A percentile compares a stretch with the other conserved stretches of the same genome.
phyloP scores from a whole-genome alignment of 2,888 invertebrate genomes.

The Chaetogeoica ovagalla region DNA sequence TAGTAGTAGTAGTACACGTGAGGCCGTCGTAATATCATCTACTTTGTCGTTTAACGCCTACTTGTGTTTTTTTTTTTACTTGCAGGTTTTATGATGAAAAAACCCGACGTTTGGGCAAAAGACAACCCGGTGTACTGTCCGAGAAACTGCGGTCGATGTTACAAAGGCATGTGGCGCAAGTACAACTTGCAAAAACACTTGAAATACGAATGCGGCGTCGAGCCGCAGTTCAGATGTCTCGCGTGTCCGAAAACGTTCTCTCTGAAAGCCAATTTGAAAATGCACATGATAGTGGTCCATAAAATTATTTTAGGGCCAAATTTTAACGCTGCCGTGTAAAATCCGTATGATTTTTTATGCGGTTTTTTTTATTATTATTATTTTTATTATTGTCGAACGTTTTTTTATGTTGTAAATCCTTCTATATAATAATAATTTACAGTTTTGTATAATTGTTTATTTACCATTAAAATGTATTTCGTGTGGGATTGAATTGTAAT shows the following conservation, averaged over 20 bases:
- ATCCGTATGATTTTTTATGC: no score
- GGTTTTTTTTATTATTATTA: no score
- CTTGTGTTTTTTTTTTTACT: background rate
- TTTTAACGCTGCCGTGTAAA: background rate
- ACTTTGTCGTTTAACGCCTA: no score
- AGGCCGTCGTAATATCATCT: no score
- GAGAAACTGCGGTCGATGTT: slow-evolving; percentile 56
- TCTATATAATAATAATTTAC: background rate
- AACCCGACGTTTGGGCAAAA: slow-evolving; percentile 12
- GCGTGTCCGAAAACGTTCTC: slow-evolving; percentile 61
- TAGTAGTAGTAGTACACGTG: no score
- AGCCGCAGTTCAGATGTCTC: slow-evolving; percentile 59
- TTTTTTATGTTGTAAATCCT: no score
- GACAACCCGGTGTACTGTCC: slow-evolving; percentile 47
- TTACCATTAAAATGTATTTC: no score
- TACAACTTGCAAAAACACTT: slow-evolving; percentile 56
- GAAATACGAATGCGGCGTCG: slow-evolving; percentile 56
- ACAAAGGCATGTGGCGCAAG: slow-evolving; percentile 55
- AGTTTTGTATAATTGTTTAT: no score
- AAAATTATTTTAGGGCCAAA: slow-evolving; percentile 30
- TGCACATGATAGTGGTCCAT: slow-evolving; percentile 59
- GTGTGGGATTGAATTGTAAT: no score
- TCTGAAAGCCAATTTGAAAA: slow-evolving; percentile 60
- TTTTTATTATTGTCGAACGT: no score
- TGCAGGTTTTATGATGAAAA: slow-evolving; percentile 31